Evolutionary conservation across 2,113 vertebrate species (phyloP).

Genomic region (Hepsetus odoe): DNA sequence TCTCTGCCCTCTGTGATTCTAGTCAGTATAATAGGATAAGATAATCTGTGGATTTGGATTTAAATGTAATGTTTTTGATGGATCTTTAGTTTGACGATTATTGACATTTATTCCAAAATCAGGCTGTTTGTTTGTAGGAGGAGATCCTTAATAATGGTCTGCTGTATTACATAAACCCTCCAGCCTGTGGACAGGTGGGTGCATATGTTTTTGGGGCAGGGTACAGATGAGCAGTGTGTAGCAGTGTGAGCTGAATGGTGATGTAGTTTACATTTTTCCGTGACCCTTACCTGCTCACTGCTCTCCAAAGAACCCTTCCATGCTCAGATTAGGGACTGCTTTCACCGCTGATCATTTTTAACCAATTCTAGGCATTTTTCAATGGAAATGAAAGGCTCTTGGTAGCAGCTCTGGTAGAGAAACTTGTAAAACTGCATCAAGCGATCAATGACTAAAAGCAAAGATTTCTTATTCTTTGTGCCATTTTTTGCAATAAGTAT

Average conservation of each 20-base stretch:
- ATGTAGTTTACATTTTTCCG: background rate
- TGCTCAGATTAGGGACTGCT: background rate
- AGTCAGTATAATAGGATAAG: too few species aligned
- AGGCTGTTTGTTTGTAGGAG: too few species aligned
- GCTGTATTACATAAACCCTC: background rate
- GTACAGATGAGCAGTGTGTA: background rate
- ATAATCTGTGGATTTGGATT: too few species aligned
- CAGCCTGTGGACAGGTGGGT: background rate
- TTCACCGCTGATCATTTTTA: slow-evolving; percentile 1
- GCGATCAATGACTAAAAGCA: background rate
- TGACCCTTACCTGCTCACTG: too few species aligned
- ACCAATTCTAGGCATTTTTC: background rate
- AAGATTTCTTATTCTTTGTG: background rate
- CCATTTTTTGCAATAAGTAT: background rate
- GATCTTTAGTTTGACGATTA: too few species aligned
- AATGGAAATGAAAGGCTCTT: background rate
- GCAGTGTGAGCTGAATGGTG: slow-evolving; percentile 1
- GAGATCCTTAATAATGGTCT: background rate
- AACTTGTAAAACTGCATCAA: background rate
- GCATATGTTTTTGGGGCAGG: background rate
- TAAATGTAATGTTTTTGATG: too few species aligned
- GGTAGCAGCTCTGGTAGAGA: background rate
- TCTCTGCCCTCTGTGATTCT: too few species aligned
- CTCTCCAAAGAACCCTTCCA: slow-evolving; percentile 7
- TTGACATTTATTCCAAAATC: too few species aligned